Base-by-base conservation (phyloP, 1,140 invertebrate genomes). In the Littorina saxatilis region DNA sequence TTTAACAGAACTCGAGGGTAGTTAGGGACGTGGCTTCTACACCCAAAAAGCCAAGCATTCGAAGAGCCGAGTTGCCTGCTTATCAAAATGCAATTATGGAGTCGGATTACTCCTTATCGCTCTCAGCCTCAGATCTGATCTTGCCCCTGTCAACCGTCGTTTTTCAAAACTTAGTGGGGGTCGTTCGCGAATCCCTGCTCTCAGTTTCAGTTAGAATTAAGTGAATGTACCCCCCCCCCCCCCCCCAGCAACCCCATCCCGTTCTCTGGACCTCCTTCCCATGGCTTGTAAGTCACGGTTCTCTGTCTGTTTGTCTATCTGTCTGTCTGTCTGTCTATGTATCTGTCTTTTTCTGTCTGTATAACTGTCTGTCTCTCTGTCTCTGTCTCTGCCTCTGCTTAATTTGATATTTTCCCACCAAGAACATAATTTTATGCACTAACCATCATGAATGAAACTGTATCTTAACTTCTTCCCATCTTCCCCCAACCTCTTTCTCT, bases 11-110 rank as follows among this genome's bases (percentile, higher is more conserved):
- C 66, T 68, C 23, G 5, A 15, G 17, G 2, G 66, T 68, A 20
- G 66, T 5, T 68, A 32, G 66, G 32, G 66, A 68, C 66, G 39
- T 0, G 61, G 35, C 13, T 15, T 29, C 66, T 23, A 63, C 66
- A 37, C 66, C 0, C 37, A 68, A 39, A 68, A 5, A 5, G 5
- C 13, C 32, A 15, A 13, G 66, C 17, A 29, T 20, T 40, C 1
- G n/a, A 29, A 27, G 43, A 73, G 50, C 13, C 40, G 40, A 11
- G 40, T n/a, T n/a, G 70, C 27, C 40, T 73, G 70, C 70, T 73
- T 73, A 73, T 52, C 70, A 73, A 73, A 50, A 52, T 73, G 70
- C 70, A 73, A 73, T 73, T 73, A 73, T 27, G 29, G 70, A 50
- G 70, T 73, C 70, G 43, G 70, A 52, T 73, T 73, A 50, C 70